These are phyloP conservation scores for Sander lucioperca DNA, from an alignment of 2,113 vertebrate species.

Conservation along the genomic window DNA sequence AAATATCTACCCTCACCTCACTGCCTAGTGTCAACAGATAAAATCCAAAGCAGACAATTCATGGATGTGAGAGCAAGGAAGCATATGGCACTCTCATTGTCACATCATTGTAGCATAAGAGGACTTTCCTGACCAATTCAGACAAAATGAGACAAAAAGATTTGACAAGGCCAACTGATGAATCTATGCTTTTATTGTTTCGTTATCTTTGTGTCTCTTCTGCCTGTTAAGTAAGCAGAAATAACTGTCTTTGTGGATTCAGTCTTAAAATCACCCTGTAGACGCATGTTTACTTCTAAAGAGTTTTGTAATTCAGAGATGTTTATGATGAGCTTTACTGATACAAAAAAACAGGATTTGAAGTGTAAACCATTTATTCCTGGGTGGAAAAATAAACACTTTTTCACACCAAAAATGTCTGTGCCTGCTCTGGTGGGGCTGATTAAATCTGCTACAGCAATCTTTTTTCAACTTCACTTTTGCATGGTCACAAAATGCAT, in stretches of 20 bases:
- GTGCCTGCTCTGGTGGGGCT: neutral
- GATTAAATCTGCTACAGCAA: conserved; percentile 12
- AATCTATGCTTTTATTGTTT: conserved; percentile 55
- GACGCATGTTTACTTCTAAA: neutral
- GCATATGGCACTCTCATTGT: conserved; percentile 1
- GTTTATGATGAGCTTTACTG: neutral
- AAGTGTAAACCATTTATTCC: neutral
- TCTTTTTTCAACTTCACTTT: conserved; percentile 40
- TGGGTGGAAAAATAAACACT: neutral
- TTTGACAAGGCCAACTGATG: conserved; percentile 54
- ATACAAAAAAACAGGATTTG: conserved; percentile 13
- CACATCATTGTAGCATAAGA: neutral
- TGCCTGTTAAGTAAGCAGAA: conserved; percentile 46
- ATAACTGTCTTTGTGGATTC: neutral
- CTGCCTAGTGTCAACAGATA: conserved; percentile 37
- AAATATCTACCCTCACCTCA: conserved; percentile 35
- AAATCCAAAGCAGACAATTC: conserved; percentile 67
- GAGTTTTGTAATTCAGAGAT: neutral
- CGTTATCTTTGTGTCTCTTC: conserved; percentile 52
- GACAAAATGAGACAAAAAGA: conserved; percentile 48
- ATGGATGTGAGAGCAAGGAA: conserved; percentile 62
- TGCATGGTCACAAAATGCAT: conserved; percentile 20
- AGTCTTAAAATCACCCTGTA: neutral
- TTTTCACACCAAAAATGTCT: neutral
- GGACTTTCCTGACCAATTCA: conserved; percentile 15